Conservation (phyloP, 2,797 vertebrate genomes). For the Rhynchotus rufescens region DNA sequence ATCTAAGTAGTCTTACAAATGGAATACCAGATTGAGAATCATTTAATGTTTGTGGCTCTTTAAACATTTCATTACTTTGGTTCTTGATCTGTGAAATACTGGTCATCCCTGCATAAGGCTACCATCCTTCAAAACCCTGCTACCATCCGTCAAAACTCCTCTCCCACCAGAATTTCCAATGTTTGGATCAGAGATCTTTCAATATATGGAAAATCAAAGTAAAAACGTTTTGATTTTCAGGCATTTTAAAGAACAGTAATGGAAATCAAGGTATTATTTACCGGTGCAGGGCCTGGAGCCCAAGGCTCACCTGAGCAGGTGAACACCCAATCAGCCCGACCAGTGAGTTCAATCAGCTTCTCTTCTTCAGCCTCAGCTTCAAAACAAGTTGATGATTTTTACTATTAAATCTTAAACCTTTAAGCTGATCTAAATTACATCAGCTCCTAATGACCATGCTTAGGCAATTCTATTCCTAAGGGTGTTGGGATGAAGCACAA, state of each 20-base stretch:
- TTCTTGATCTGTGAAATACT: accelerated
- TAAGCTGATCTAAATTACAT: not conserved
- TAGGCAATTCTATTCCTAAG: not conserved
- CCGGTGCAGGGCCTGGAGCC: not conserved
- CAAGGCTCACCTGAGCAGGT: not conserved
- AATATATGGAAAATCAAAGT: not conserved
- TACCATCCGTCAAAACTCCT: not conserved
- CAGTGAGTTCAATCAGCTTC: not conserved
- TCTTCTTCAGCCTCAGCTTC: not conserved
- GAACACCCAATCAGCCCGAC: not conserved
- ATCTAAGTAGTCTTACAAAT: not conserved
- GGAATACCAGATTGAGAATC: not conserved
- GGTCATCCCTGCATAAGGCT: not conserved
- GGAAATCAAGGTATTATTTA: not conserved
- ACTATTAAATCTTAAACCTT: not conserved
- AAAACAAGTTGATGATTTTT: not conserved
- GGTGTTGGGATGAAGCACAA: not conserved
- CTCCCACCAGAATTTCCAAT: not conserved
- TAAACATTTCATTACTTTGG: not conserved
- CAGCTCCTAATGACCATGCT: not conserved
- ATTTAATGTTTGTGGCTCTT: not conserved
- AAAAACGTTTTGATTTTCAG: not conserved
- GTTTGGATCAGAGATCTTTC: not conserved
- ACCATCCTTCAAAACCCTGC: not conserved
- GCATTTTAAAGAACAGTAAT: not conserved